These are phyloP conservation scores for Malaclemys terrapin DNA, from an alignment of 2,113 vertebrate species.

Conservation along the genomic window DNA sequence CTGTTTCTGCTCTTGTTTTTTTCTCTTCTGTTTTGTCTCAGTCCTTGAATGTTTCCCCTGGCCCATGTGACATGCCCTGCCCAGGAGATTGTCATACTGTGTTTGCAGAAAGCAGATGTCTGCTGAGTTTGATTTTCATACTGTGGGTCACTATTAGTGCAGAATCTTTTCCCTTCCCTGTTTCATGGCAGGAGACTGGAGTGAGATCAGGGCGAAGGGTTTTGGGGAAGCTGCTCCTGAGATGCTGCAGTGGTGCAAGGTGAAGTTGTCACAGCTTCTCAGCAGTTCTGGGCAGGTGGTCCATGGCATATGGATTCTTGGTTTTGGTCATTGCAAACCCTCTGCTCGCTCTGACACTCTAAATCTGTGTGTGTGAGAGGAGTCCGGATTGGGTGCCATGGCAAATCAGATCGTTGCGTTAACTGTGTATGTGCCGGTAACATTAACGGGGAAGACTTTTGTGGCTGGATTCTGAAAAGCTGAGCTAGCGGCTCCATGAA, in stretches of 20 bases:
- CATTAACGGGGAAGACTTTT: too few species aligned
- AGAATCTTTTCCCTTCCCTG: not conserved
- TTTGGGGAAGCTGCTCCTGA: not conserved
- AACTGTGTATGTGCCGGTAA: too few species aligned
- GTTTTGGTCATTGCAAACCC: too few species aligned
- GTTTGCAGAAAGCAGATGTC: not conserved
- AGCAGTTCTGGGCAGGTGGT: not conserved
- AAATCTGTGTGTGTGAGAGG: too few species aligned
- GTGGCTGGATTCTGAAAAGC: too few species aligned
- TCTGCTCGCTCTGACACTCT: too few species aligned
- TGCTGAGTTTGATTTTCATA: not conserved
- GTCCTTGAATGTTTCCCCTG: not conserved
- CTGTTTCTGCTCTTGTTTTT: not conserved
- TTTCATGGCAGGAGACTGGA: too few species aligned
- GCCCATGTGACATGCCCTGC: too few species aligned
- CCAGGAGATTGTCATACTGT: not conserved
- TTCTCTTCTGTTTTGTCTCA: not conserved
- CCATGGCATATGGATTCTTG: too few species aligned
- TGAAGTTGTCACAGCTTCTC: not conserved
- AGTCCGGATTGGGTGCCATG: too few species aligned
- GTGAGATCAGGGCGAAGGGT: not conserved
- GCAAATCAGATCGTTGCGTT: too few species aligned
- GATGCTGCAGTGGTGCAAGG: not conserved
- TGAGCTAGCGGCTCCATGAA: too few species aligned
- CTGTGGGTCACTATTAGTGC: not conserved